Evolutionary conservation across 1,140 invertebrate species (phyloP).

Genomic region (Drosophila littoralis): DNA sequence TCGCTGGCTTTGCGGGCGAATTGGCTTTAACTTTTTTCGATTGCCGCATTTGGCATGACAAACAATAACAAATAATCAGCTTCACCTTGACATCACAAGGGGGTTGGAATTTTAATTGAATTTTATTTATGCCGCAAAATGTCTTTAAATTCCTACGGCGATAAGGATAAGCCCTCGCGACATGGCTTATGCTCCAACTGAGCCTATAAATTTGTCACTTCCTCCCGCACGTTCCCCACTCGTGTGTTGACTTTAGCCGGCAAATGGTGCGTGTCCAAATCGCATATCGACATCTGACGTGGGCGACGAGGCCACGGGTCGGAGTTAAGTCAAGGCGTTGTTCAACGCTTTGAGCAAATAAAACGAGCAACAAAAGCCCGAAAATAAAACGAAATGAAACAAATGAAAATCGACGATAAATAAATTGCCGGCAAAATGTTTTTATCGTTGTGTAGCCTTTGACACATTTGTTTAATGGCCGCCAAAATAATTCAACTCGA

Average conservation of each 20-base stretch:
- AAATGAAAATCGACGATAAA: conserved; percentile 64
- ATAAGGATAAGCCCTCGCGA: conserved; percentile 17
- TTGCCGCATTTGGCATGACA: conserved; percentile 8
- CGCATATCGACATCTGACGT: conserved; percentile 56
- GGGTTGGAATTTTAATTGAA: conserved; percentile 53
- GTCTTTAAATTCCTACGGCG: conserved; percentile 37
- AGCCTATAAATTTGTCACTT: conserved; percentile 24
- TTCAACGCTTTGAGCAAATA: conserved; percentile 49
- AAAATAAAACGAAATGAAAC: conserved; percentile 60
- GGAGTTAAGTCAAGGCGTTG: conserved; percentile 34
- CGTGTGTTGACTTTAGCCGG: conserved; percentile 7
- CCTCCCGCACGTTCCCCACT: too few species aligned
- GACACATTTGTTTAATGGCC: conserved; percentile 67
- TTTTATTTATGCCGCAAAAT: conserved; percentile 54
- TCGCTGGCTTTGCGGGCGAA: conserved; percentile 13
- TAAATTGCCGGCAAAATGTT: conserved; percentile 72
- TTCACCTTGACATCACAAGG: conserved; percentile 34
- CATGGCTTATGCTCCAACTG: neutral
- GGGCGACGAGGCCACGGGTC: conserved; percentile 13
- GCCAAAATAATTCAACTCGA: conserved; percentile 35
- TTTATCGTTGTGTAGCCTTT: conserved; percentile 70
- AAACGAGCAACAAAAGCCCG: conserved; percentile 29
- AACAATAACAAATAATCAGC: conserved; percentile 44
- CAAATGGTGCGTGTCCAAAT: conserved; percentile 76
- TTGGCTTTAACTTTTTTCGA: conserved; percentile 21